phyloP scores from a whole-genome alignment of 2,113 vertebrate genomes.

The Lagopus leucura region DNA sequence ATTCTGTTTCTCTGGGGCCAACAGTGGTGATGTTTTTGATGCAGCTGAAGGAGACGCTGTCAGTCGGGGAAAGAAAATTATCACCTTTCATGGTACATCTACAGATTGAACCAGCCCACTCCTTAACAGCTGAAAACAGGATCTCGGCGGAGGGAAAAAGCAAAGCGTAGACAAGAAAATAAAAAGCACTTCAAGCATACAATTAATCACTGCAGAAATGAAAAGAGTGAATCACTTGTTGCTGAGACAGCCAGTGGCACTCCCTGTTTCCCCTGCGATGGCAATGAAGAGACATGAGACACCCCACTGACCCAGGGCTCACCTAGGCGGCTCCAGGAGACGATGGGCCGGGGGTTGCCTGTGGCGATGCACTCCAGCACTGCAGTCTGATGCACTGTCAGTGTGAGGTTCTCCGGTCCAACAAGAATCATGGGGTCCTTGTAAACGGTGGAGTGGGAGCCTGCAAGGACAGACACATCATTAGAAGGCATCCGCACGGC shows the following conservation, averaged over 20 bases:
- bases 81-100: conserved; percentile 63
- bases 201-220: conserved; percentile 12
- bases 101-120: conserved; percentile 54
- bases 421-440: conserved; percentile 96
- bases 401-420: conserved; percentile 97
- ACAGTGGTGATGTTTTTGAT: conserved; percentile 43
- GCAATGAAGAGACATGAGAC: neutral
- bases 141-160: conserved; percentile 28
- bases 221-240: neutral
- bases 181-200: conserved; percentile 47
- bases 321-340: conserved; percentile 99
- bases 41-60: conserved; percentile 39
- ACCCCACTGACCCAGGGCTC: conserved; percentile 41
- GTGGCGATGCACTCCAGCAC: conserved; percentile 98
- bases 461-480: conserved; percentile 60
- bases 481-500: neutral
- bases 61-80: conserved; percentile 62
- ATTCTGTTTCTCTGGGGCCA: conserved; percentile 48
- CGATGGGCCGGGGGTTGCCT: conserved; percentile 96
- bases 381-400: conserved; percentile 96
- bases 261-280: accelerated
- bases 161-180: neutral
- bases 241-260: neutral
- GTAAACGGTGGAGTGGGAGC: conserved; percentile 90
- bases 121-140: conserved; percentile 23